These are phyloP conservation scores for Polydesmus complanatus DNA, from an alignment of 2,888 invertebrate genomes.

Conservation along the genomic window DNA sequence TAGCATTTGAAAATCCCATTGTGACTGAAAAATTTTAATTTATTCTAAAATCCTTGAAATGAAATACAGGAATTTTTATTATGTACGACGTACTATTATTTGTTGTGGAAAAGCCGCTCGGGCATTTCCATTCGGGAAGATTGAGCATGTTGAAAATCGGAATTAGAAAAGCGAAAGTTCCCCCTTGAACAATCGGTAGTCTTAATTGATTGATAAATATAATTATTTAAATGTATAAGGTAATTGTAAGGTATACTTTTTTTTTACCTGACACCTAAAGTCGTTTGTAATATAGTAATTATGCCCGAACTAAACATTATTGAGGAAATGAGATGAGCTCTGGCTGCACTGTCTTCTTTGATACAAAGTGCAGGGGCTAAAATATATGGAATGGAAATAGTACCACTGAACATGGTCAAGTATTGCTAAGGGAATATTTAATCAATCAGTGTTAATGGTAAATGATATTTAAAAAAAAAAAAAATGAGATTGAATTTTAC, in stretches of 20 bases:
- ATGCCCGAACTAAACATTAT: conserved; percentile 68
- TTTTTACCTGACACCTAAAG: conserved; percentile 53
- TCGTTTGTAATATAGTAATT: conserved; percentile 56
- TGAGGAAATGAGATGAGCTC: conserved; percentile 62
- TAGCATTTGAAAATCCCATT: too few species aligned
- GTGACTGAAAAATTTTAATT: too few species aligned
- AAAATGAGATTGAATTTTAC: conserved; percentile 32
- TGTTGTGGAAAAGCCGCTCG: neutral
- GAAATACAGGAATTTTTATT: neutral
- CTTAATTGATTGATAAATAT: neutral
- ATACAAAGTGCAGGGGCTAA: conserved; percentile 23
- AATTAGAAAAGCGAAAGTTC: conserved; percentile 10
- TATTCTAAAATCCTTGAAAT: too few species aligned
- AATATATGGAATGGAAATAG: conserved; percentile 23
- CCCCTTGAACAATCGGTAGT: conserved; percentile 14
- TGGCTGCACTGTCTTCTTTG: conserved; percentile 50
- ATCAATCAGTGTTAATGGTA: neutral
- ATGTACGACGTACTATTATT: neutral
- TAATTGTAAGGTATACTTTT: too few species aligned
- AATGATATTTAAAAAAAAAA: neutral
- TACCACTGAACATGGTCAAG: conserved; percentile 23
- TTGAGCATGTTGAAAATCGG: neutral
- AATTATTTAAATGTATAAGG: too few species aligned
- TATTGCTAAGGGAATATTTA: conserved; percentile 21
- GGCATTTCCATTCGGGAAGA: conserved; percentile 3